Base-by-base conservation (phyloP, 2,888 invertebrate species). In the Rhimphoctona megacephalus region DNA sequence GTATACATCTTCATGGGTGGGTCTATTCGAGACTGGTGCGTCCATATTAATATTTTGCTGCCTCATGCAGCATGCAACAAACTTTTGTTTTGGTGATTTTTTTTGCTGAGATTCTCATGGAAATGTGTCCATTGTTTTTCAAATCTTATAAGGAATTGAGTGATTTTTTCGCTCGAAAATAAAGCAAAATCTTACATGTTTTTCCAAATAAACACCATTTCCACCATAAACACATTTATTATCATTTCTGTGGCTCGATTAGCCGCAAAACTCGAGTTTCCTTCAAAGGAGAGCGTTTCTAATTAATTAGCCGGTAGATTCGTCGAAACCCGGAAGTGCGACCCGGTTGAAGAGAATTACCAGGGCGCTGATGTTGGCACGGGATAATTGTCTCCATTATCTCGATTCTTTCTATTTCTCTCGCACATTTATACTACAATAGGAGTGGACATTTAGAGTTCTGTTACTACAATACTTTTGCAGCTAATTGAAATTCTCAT, bases 221-320 rank as follows among this genome's bases (percentile, higher is more conserved):
- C 6, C 46, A 30, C 30, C 19, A 11, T 30, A 30, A 30, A 30
- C 49, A 19, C 49, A 22, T 61, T 66, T 19, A 43, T n/a, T 70
- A 67, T 77, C 52, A n/a, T 70, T 43, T 46, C 46, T 66, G 30
- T 66, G n/a, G 46, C 67, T 54, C 78, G 54, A 66, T 64, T 66
- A n/a, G 49, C 30, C 78, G 25, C 72, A 19, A 77, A 73, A 78
- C 81, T 54, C 66, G 77, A 66, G 72, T 39, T 49, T 54, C 66
- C 43, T 57, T 39, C 67, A 84, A 89, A 85, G 88, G 88, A 89
- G 88, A 87, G 87, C 87, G 87, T 90, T 89, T 90, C 89, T 90
- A 91, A 92, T 92, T 92, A 92, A 92, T 92, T 90, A 87, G 88
- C 89, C 61, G 90, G 90, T 90, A 91, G 89, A 91, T 90, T 92